Evolutionary conservation across 2,888 invertebrate species (phyloP).

Genomic region (Sminthurides aquaticus): DNA sequence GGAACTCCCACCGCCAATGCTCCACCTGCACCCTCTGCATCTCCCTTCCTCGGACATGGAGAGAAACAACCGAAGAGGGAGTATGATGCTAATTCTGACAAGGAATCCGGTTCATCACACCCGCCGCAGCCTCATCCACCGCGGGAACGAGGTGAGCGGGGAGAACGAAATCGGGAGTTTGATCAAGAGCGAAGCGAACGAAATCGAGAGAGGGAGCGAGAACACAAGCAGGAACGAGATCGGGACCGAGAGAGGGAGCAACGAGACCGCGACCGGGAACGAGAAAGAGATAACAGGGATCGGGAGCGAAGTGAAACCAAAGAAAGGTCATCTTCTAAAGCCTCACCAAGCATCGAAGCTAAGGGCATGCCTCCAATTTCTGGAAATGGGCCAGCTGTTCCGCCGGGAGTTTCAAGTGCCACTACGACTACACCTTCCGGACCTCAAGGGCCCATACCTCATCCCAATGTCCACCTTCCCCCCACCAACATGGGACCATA

Average conservation of each 20-base stretch:
- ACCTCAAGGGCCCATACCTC: constrained; percentile 42
- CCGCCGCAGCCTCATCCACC: constrained; percentile 4
- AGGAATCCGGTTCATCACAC: constrained; percentile 2
- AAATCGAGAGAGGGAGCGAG: constrained; percentile 12
- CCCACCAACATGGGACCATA: constrained; percentile 46
- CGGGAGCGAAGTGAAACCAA: constrained; percentile 21
- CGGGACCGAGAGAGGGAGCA: constrained; percentile 27
- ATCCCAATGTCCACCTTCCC: constrained; percentile 56
- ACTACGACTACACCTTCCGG: constrained; percentile 42
- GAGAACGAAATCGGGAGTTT: constrained; percentile 5
- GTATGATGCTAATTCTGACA: constrained; percentile 13
- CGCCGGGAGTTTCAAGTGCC: constrained; percentile 33
- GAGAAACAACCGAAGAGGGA: constrained; percentile 11
- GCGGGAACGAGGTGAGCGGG: constrained; percentile 7
- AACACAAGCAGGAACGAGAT: constrained; percentile 25
- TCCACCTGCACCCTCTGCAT: constrained; percentile 17
- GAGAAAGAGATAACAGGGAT: constrained; percentile 16
- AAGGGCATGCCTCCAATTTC: background rate
- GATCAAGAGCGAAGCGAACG: constrained; percentile 5
- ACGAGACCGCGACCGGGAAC: constrained; percentile 9
- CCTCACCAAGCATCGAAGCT: background rate
- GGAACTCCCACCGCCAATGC: constrained; percentile 9
- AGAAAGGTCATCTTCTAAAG: constrained; percentile 5
- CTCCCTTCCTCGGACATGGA: background rate
- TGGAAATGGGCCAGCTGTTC: constrained; percentile 9